These are phyloP conservation scores for Apodemus sylvaticus DNA, from an alignment of 2,113 vertebrate genomes.

Conservation along the genomic window DNA sequence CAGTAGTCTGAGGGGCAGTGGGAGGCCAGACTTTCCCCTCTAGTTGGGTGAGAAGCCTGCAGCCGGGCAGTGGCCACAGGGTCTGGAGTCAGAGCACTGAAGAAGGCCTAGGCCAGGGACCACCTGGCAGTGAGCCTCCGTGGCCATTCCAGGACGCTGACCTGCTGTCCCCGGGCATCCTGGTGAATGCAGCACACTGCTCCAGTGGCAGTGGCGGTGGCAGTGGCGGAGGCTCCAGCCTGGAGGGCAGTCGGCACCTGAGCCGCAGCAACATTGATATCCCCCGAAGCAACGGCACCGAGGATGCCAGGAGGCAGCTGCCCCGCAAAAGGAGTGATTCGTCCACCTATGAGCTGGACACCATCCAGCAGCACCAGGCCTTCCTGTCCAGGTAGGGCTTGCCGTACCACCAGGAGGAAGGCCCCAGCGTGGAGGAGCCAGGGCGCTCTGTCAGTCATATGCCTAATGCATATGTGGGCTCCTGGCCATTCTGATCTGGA, in stretches of 20 bases:
- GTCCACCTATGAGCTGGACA: slow-evolving; percentile 95
- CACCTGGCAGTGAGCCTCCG: slow-evolving; percentile 30
- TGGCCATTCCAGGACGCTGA: slow-evolving; percentile 90
- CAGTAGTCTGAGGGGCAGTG: background rate
- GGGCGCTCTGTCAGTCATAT: background rate
- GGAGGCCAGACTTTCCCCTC: background rate
- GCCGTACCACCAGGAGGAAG: background rate
- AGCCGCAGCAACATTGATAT: slow-evolving; percentile 97
- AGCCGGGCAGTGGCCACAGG: background rate
- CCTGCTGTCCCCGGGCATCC: slow-evolving; percentile 93
- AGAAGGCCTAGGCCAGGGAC: background rate
- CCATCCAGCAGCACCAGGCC: slow-evolving; percentile 95
- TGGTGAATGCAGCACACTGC: slow-evolving; percentile 88
- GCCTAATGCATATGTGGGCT: rapidly evolving
- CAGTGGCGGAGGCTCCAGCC: slow-evolving; percentile 82
- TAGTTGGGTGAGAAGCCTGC: background rate
- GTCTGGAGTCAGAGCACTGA: background rate
- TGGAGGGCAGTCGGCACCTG: slow-evolving; percentile 94
- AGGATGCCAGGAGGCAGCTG: slow-evolving; percentile 92
- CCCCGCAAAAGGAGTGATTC: slow-evolving; percentile 96
- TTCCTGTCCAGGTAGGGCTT: slow-evolving; percentile 93
- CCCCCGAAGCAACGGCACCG: slow-evolving; percentile 87
- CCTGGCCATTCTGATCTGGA: background rate
- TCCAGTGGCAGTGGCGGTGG: slow-evolving; percentile 57
- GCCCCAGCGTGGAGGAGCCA: background rate